These are phyloP conservation scores for Variabilichromis moorii DNA, from an alignment of 2,113 vertebrate species.

Conservation along the genomic window DNA sequence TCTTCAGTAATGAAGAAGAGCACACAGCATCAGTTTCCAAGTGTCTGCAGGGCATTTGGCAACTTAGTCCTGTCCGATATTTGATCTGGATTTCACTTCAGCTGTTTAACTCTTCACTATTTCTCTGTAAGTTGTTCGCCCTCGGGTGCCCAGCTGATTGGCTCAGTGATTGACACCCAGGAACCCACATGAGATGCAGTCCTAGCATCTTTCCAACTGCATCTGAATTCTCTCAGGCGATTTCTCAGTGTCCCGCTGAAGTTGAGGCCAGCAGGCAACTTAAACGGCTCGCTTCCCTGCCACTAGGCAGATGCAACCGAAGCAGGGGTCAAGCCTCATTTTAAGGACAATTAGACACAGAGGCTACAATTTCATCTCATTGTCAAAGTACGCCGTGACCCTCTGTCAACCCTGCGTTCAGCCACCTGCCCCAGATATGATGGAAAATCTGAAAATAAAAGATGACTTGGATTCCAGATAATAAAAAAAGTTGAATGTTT, in stretches of 20 bases:
- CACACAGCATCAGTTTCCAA: neutral
- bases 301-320: conserved; percentile 11
- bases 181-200: neutral
- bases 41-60: neutral
- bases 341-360: conserved; percentile 47
- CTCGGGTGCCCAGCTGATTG: conserved; percentile 7
- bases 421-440: neutral
- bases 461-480: neutral
- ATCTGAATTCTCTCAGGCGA: conserved; percentile 7
- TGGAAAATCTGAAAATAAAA: neutral
- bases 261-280: neutral
- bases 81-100: neutral
- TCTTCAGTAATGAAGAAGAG: neutral
- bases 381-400: neutral
- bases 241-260: neutral
- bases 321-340: conserved; percentile 39
- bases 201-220: neutral
- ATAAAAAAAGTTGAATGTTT: neutral
- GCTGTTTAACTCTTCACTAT: neutral
- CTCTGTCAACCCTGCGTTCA: neutral
- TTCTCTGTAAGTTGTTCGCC: neutral
- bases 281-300: conserved; percentile 4
- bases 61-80: neutral
- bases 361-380: conserved; percentile 5
- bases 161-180: conserved; percentile 31